Evolutionary conservation across 2,113 vertebrate genomes (phyloP).

Genomic region (Alligator mississippiensis): DNA sequence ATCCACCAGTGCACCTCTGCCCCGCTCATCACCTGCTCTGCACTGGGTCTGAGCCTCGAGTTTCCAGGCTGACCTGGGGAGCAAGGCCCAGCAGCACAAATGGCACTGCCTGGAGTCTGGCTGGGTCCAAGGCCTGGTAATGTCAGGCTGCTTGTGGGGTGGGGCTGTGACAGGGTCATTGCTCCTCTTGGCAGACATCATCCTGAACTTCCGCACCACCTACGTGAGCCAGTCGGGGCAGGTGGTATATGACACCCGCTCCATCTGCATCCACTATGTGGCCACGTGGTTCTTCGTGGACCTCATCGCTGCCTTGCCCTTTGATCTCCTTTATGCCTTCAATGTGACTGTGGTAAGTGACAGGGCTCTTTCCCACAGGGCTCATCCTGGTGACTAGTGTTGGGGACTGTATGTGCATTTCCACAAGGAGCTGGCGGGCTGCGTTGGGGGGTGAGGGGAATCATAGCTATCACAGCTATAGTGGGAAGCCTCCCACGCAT

Average conservation of each 20-base stretch:
- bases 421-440: background rate
- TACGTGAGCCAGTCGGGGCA: constrained; percentile 92
- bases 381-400: no score
- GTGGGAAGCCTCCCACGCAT: constrained; percentile 66
- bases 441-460: background rate
- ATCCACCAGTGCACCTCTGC: background rate
- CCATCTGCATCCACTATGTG: constrained; percentile 91
- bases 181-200: constrained; percentile 82
- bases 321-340: constrained; percentile 91
- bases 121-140: background rate
- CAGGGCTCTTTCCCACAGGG: no score
- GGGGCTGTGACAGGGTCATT: background rate
- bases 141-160: no score
- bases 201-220: constrained; percentile 88
- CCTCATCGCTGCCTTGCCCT: constrained; percentile 90
- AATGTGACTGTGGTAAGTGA: constrained; percentile 91
- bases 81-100: background rate
- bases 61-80: background rate
- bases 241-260: constrained; percentile 87
- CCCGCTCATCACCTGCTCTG: background rate
- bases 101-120: background rate
- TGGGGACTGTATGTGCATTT: no score
- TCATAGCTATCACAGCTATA: constrained; percentile 1
- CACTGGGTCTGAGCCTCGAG: background rate
- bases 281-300: constrained; percentile 94